These are phyloP conservation scores for Caenorhabditis afra DNA, from an alignment of 2,888 invertebrate species.

Conservation along the genomic window DNA sequence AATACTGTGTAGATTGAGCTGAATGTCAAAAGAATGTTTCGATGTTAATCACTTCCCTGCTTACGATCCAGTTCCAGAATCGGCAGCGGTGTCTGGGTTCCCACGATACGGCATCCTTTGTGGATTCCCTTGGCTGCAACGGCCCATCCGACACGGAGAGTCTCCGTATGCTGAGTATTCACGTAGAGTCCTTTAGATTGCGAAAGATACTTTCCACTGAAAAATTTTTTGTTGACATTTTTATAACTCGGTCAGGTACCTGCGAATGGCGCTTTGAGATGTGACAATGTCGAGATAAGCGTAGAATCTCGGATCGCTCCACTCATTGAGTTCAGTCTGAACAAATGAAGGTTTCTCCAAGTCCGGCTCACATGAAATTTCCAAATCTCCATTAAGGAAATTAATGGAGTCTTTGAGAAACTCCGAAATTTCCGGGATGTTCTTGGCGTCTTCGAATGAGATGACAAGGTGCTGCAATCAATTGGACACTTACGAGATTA, in stretches of 20 bases:
- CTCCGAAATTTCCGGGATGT: conserved; percentile 27
- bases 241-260: conserved; percentile 7
- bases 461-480: conserved; percentile 24
- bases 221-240: too few relatives aligned
- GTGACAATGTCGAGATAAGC: conserved; percentile 60
- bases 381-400: conserved; percentile 44
- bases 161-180: conserved; percentile 36
- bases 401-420: conserved; percentile 51
- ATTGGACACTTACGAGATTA: background rate
- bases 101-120: conserved; percentile 58
- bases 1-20: conserved; percentile 60
- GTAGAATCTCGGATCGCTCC: conserved; percentile 55
- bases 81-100: conserved; percentile 33
- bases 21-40: background rate
- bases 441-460: conserved; percentile 31
- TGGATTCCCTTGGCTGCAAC: conserved; percentile 54
- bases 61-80: conserved; percentile 59
- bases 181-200: conserved; percentile 57
- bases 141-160: conserved; percentile 41
- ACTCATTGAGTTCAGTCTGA: conserved; percentile 48
- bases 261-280: conserved; percentile 51
- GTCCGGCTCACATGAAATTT: conserved; percentile 44
- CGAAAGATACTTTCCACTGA: conserved; percentile 55
- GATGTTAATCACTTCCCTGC: background rate
- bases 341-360: conserved; percentile 50